Conservation (phyloP, 2,113 vertebrate genomes). For the Puma concolor region DNA sequence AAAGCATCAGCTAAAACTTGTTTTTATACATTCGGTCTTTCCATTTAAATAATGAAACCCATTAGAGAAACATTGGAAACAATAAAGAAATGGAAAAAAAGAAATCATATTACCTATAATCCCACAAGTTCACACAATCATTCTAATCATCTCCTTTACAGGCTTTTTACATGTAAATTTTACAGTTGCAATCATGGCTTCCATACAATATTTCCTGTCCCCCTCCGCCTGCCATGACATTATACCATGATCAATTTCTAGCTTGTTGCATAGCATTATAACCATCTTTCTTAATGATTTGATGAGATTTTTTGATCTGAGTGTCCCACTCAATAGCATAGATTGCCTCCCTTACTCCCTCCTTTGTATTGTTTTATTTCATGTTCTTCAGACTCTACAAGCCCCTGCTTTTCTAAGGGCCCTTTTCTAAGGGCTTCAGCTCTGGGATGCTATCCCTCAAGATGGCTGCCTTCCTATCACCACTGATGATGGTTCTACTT, state of each 20-base stretch:
- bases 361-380: not conserved
- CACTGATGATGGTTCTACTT: not conserved
- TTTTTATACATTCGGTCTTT: not conserved
- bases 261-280: not conserved
- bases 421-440: not conserved
- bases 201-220: too few relatives aligned
- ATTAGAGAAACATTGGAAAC: not conserved
- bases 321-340: not conserved
- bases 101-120: not conserved
- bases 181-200: too few relatives aligned
- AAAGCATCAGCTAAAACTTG: not conserved
- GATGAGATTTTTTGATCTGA: slow-evolving; percentile 21
- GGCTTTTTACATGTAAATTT: too few relatives aligned
- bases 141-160: not conserved
- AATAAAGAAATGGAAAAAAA: not conserved
- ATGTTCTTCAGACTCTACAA: not conserved
- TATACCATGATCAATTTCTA: too few relatives aligned
- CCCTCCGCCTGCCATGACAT: too few relatives aligned
- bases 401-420: accelerated
- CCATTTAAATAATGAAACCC: not conserved
- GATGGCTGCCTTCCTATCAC: not conserved
- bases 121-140: not conserved
- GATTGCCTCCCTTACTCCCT: not conserved
- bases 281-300: not conserved
- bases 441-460: not conserved